A percentile compares a stretch with the other conserved stretches of the same genome.
Evolutionary conservation across 2,113 vertebrate species (phyloP).

Genomic region (Monarcha castaneiventris): DNA sequence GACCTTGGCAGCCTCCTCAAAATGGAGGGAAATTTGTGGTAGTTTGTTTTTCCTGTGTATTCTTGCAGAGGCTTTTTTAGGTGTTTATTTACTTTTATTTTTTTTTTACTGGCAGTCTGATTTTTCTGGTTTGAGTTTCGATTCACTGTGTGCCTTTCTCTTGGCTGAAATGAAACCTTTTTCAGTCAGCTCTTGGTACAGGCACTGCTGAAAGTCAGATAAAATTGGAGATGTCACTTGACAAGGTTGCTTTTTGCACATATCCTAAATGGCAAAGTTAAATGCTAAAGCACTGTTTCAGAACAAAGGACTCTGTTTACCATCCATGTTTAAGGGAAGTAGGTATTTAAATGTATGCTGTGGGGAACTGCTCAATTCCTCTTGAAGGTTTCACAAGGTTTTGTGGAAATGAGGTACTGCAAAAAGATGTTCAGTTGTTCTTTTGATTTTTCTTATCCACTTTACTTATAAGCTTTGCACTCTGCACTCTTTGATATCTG

Average conservation of each 20-base stretch:
- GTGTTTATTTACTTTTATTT: not conserved
- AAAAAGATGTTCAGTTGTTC: not conserved
- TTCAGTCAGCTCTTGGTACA: not conserved
- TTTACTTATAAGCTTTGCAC: not conserved
- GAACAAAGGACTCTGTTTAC: not conserved
- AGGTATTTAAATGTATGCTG: not conserved
- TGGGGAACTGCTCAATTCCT: not conserved
- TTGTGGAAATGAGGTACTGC: not conserved
- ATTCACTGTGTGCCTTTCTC: not conserved
- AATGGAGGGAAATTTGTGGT: not conserved
- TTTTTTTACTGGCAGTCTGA: not conserved
- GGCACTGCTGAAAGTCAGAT: not conserved
- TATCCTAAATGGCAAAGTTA: not conserved
- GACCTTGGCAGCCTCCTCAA: not conserved
- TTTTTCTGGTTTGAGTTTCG: not conserved
- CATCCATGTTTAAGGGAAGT: not conserved
- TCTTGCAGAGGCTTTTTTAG: not conserved
- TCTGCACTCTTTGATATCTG: not conserved
- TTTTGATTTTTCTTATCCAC: not conserved
- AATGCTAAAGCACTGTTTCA: not conserved
- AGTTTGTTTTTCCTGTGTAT: rapidly evolving
- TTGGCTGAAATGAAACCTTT: not conserved
- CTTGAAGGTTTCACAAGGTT: not conserved
- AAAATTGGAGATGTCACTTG: not conserved
- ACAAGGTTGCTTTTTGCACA: not conserved